A percentile compares a stretch with the other conserved stretches of the same genome.
Evolutionary conservation across 2,888 invertebrate species (phyloP).

Genomic region (Seira sanloemensis): DNA sequence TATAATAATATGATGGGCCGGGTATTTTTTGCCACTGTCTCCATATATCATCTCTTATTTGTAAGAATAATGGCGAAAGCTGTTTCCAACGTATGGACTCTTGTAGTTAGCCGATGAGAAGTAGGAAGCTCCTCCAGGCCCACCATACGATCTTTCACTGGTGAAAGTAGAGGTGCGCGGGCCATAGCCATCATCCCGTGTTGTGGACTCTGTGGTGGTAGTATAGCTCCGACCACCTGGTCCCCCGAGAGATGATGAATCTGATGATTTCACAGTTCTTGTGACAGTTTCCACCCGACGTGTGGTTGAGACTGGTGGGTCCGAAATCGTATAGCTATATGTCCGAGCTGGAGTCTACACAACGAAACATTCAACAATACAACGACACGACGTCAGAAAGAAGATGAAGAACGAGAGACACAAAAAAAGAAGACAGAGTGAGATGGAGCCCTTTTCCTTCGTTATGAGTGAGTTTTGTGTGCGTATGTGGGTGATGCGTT

Average conservation of each 20-base stretch:
- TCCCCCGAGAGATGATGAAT: conserved; percentile 56
- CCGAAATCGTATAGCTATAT: conserved; percentile 53
- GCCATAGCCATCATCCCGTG: conserved; percentile 69
- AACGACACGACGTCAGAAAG: conserved; percentile 70
- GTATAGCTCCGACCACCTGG: conserved; percentile 30
- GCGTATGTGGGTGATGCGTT: too few relatives aligned
- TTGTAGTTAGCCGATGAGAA: conserved; percentile 67
- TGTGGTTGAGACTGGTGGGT: conserved; percentile 45
- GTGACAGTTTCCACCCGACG: conserved; percentile 55
- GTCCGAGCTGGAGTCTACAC: conserved; percentile 69
- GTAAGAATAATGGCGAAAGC: conserved; percentile 68
- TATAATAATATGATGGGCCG: too few relatives aligned
- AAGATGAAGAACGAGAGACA: too few relatives aligned
- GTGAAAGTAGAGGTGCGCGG: conserved; percentile 67
- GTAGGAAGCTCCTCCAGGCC: conserved; percentile 67
- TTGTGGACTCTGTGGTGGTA: conserved; percentile 64
- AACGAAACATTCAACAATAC: conserved; percentile 69
- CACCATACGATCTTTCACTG: conserved; percentile 64
- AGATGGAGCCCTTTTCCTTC: background rate
- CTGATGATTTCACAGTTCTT: conserved; percentile 47
- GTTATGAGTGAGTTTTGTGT: background rate
- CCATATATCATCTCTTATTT: conserved; percentile 58
- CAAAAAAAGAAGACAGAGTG: conserved; percentile 21
- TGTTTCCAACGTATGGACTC: conserved; percentile 68
- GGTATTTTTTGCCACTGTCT: background rate